A percentile compares a stretch with the other conserved stretches of the same genome.
These are phyloP conservation scores for Steinernema khuongi DNA, from an alignment of 1,140 invertebrate species.

Conservation along the genomic window DNA sequence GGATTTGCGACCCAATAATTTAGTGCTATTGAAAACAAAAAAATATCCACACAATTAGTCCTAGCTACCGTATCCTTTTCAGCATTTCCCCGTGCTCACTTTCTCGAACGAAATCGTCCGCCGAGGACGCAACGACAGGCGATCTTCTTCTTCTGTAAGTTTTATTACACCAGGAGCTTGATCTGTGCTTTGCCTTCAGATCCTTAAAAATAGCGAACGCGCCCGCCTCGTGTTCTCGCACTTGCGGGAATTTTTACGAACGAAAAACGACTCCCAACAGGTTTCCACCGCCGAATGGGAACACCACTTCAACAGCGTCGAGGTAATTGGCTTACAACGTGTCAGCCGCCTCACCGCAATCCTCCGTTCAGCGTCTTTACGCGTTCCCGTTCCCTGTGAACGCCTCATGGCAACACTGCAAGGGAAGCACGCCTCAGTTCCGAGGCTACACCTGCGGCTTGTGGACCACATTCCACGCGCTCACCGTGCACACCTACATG, in stretches of 20 bases:
- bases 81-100: constrained; percentile 50
- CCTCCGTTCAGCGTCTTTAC: constrained; percentile 39
- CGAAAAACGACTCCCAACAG: constrained; percentile 20
- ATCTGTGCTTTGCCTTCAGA: constrained; percentile 29
- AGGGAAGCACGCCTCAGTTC: constrained; percentile 68
- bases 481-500: constrained; percentile 74
- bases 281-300: constrained; percentile 46
- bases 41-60: no score
- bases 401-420: constrained; percentile 74
- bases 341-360: constrained; percentile 19
- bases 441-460: constrained; percentile 90
- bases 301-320: constrained; percentile 51
- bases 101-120: constrained; percentile 36
- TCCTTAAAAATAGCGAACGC: constrained; percentile 47
- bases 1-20: no score
- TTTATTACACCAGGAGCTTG: neutral
- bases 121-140: constrained; percentile 19
- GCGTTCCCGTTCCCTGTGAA: constrained; percentile 60
- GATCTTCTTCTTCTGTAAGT: constrained; percentile 38
- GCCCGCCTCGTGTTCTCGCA: constrained; percentile 51
- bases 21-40: no score
- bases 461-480: constrained; percentile 87
- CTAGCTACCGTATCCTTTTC: no score
- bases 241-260: constrained; percentile 43
- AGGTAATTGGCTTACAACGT: constrained; percentile 38